phyloP scores from a whole-genome alignment of 2,888 invertebrate genomes.

The Melieria crassipennis region DNA sequence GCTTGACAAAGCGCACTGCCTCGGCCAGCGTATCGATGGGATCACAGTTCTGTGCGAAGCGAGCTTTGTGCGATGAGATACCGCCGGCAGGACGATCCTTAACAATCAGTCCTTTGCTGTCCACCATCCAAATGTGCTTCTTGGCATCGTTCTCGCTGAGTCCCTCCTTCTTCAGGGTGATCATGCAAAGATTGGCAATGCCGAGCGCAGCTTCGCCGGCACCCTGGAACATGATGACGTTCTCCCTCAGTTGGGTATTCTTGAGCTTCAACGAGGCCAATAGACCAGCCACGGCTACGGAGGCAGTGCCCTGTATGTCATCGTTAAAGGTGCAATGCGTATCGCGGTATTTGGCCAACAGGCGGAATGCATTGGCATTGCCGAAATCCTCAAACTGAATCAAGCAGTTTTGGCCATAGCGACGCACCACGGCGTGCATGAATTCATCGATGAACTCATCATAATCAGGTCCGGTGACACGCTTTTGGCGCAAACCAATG shows the following conservation, averaged over 20 bases:
- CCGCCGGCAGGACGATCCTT: slow-evolving; percentile 86
- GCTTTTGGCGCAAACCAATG: slow-evolving; percentile 88
- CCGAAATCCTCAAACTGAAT: slow-evolving; percentile 99
- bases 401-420: slow-evolving; percentile 86
- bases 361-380: slow-evolving; percentile 94
- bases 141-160: slow-evolving; percentile 78
- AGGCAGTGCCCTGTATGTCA: slow-evolving; percentile 97
- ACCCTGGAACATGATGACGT: slow-evolving; percentile 92
- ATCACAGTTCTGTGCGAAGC: slow-evolving; percentile 81
- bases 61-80: slow-evolving; percentile 80
- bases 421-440: slow-evolving; percentile 88
- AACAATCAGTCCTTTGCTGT: slow-evolving; percentile 94
- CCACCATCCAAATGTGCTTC: slow-evolving; percentile 91
- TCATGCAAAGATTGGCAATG: slow-evolving; percentile 90
- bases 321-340: slow-evolving; percentile 97
- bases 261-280: slow-evolving; percentile 88
- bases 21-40: slow-evolving; percentile 83
- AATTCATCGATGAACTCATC: slow-evolving; percentile 97
- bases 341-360: slow-evolving; percentile 89
- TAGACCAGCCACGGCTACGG: slow-evolving; percentile 95
- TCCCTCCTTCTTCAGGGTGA: slow-evolving; percentile 93
- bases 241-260: slow-evolving; percentile 81
- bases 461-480: slow-evolving; percentile 85
- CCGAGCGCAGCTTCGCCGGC: slow-evolving; percentile 97
- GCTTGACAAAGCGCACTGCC: slow-evolving; percentile 83